A percentile compares a stretch with the other conserved stretches of the same genome.
Conservation (phyloP, 2,113 vertebrate species). For the Gallinago jamesoni region DNA sequence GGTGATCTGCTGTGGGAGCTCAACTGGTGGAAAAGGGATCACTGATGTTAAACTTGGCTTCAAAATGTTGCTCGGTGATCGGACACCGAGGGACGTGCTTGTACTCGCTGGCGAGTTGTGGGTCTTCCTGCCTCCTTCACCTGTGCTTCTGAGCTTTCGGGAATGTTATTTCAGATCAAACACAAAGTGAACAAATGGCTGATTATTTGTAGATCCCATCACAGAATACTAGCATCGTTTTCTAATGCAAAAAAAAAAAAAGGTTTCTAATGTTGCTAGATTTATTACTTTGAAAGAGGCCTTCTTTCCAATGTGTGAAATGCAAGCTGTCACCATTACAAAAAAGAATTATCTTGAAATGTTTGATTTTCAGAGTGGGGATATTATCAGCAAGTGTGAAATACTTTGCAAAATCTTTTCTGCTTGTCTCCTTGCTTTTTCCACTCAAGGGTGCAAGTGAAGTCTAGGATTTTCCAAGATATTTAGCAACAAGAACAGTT, state of each 20-base stretch:
- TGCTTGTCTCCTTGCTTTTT: neutral
- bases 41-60: neutral
- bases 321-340: neutral
- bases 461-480: neutral
- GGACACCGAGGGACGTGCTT: neutral
- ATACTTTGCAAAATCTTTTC: neutral
- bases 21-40: neutral
- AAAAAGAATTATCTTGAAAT: neutral
- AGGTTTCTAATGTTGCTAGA: neutral
- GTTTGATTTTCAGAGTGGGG: neutral
- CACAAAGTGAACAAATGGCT: neutral
- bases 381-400: neutral
- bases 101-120: neutral
- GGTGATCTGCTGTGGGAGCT: accelerated
- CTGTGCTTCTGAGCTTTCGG: neutral
- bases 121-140: neutral
- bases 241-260: neutral
- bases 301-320: neutral
- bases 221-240: neutral
- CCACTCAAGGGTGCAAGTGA: neutral
- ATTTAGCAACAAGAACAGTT: neutral
- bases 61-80: neutral
- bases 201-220: neutral
- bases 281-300: neutral
- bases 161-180: neutral